phyloP scores from a whole-genome alignment of 2,888 invertebrate genomes.

The Athetis lepigone region DNA sequence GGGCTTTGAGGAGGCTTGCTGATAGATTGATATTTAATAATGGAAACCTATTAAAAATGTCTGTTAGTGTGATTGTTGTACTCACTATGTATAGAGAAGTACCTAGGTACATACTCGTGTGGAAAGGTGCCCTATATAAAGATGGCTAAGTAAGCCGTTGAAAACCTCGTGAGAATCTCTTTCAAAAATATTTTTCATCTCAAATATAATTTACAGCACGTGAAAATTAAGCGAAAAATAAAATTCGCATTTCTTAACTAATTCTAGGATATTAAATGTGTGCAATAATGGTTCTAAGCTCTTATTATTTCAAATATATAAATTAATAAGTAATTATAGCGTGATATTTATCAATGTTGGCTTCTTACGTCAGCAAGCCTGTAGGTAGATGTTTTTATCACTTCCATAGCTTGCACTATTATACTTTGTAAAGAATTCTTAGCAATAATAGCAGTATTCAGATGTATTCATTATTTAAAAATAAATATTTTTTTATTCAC shows the following conservation, averaged over 20 bases:
- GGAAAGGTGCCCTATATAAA: constrained; percentile 29
- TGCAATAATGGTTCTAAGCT: constrained; percentile 58
- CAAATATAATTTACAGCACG: constrained; percentile 23
- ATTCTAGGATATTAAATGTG: constrained; percentile 45
- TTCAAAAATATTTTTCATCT: constrained; percentile 26
- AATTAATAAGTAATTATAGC: constrained; percentile 31
- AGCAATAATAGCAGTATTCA: constrained; percentile 75
- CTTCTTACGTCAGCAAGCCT: constrained; percentile 63
- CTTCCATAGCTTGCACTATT: constrained; percentile 88
- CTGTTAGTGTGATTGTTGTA: constrained; percentile 47
- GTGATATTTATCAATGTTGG: constrained; percentile 44
- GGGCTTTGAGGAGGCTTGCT: constrained; percentile 63
- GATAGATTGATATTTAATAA: constrained; percentile 57
- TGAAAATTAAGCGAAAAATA: constrained; percentile 6
- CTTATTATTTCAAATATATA: constrained; percentile 45
- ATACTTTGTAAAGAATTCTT: constrained; percentile 74
- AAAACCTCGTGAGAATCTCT: constrained; percentile 34
- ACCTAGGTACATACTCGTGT: constrained; percentile 24
- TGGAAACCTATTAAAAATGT: constrained; percentile 37
- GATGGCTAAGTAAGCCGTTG: constrained; percentile 19
- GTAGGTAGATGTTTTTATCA: constrained; percentile 73
- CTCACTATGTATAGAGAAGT: constrained; percentile 43
- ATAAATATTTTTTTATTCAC: constrained; percentile 40
- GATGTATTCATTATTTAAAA: constrained; percentile 67
- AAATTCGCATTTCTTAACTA: constrained; percentile 35